These are phyloP conservation scores for Barbus barbus DNA, from an alignment of 2,113 vertebrate genomes.

Conservation along the genomic window DNA sequence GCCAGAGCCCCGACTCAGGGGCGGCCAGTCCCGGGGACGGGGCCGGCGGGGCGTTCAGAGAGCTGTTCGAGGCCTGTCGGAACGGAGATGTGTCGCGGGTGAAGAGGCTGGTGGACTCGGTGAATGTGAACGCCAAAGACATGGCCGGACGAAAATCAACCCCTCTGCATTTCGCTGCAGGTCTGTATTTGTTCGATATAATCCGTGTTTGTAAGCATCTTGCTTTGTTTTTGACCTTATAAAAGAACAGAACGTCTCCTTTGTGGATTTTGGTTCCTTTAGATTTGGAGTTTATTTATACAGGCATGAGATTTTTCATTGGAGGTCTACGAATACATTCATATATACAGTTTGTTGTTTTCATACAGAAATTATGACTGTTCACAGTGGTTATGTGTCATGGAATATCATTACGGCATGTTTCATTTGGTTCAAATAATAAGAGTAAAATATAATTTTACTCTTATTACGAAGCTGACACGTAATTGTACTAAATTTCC, in stretches of 20 bases:
- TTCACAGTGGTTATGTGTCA: too few relatives aligned
- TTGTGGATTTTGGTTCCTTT: neutral
- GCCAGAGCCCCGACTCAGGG: conserved; percentile 72
- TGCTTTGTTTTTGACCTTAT: neutral
- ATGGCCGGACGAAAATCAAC: conserved; percentile 98
- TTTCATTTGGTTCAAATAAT: too few relatives aligned
- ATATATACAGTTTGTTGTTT: neutral
- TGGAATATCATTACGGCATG: too few relatives aligned
- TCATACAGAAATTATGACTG: neutral
- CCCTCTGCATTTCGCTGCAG: conserved; percentile 96
- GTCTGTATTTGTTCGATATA: conserved; percentile 63
- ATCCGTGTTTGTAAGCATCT: neutral
- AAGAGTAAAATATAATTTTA: neutral
- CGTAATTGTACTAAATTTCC: too few relatives aligned
- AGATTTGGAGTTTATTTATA: neutral
- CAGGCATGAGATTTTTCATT: too few relatives aligned
- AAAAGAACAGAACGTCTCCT: neutral
- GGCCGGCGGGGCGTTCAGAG: conserved; percentile 86
- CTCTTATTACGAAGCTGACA: neutral
- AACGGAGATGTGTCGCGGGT: conserved; percentile 96
- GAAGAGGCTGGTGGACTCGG: conserved; percentile 90
- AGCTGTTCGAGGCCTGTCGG: conserved; percentile 94
- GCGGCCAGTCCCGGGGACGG: conserved; percentile 69
- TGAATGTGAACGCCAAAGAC: conserved; percentile 98
- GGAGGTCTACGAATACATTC: neutral